Evolutionary conservation across 2,888 invertebrate species (phyloP).

Genomic region (Cephonodes hylas): DNA sequence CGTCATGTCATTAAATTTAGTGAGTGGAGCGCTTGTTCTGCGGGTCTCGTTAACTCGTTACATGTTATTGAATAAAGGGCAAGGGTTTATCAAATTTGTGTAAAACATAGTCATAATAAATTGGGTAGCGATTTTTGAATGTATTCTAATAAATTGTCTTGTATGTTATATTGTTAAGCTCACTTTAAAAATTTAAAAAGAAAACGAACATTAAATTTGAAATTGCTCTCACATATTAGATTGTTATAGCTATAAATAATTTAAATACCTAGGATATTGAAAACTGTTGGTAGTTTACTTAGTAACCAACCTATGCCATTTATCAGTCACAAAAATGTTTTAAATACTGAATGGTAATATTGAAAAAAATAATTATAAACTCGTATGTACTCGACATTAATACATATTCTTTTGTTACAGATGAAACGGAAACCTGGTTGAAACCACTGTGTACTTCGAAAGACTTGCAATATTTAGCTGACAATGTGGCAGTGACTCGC

Average conservation of each 20-base stretch:
- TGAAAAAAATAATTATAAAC: neutral
- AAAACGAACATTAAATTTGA: too few species aligned
- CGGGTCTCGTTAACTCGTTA: constrained; percentile 47
- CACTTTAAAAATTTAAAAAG: too few species aligned
- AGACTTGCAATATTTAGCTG: constrained; percentile 32
- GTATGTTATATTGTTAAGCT: neutral
- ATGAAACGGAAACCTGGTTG: constrained; percentile 45
- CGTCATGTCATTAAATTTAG: constrained; percentile 34
- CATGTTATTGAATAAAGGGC: constrained; percentile 55
- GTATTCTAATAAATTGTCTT: neutral
- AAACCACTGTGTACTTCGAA: constrained; percentile 30
- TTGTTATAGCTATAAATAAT: too few species aligned
- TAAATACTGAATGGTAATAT: too few species aligned
- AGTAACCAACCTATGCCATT: too few species aligned
- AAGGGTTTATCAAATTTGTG: constrained; percentile 48
- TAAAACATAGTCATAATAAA: neutral
- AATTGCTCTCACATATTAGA: neutral
- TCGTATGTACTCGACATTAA: neutral
- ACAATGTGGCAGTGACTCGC: constrained; percentile 57
- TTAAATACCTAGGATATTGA: too few species aligned
- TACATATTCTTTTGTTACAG: constrained; percentile 45
- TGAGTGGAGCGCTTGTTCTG: constrained; percentile 33
- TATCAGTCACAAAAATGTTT: too few species aligned
- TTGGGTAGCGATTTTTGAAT: neutral
- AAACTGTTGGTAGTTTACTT: too few species aligned